Evolutionary conservation across 1,140 invertebrate genomes (phyloP).

Genomic region (Megalonaias nervosa): DNA sequence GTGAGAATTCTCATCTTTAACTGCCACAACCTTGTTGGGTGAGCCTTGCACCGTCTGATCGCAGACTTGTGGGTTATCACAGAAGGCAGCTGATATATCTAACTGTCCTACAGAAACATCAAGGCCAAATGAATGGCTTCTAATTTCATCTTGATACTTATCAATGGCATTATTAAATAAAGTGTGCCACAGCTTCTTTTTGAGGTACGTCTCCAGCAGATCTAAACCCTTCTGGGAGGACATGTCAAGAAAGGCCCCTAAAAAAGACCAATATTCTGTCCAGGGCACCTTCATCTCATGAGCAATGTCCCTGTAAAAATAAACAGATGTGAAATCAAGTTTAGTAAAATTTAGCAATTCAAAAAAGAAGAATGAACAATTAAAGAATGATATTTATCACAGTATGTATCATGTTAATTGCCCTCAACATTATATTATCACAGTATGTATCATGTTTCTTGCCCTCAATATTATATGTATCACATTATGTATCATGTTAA

Average conservation of each 20-base stretch:
- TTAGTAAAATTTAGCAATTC: too few species aligned
- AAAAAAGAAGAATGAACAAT: not conserved
- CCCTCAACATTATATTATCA: not conserved
- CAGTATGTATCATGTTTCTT: too few species aligned
- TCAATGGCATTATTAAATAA: slow-evolving; percentile 24
- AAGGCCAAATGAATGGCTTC: not conserved
- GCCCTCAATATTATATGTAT: not conserved
- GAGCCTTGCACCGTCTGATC: not conserved
- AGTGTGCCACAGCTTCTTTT: slow-evolving; percentile 62
- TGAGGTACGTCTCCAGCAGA: slow-evolving; percentile 83
- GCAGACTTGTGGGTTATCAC: slow-evolving; percentile 3
- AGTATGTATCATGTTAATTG: too few species aligned
- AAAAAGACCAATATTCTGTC: slow-evolving; percentile 93
- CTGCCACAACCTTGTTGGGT: not conserved
- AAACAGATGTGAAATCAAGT: slow-evolving; percentile 12
- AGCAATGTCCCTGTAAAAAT: slow-evolving; percentile 79
- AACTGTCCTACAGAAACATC: not conserved
- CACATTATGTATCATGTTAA: not conserved
- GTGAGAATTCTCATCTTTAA: not conserved
- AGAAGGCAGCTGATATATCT: slow-evolving; percentile 3
- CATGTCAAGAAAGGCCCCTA: slow-evolving; percentile 85
- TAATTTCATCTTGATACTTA: slow-evolving; percentile 1
- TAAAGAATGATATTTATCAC: not conserved
- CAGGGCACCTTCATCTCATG: slow-evolving; percentile 82
- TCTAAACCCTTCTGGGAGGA: slow-evolving; percentile 79